Evolutionary conservation across 92 coral and sea anemone genomes (phyloP).

Genomic region (Pocillopora grandis): DNA sequence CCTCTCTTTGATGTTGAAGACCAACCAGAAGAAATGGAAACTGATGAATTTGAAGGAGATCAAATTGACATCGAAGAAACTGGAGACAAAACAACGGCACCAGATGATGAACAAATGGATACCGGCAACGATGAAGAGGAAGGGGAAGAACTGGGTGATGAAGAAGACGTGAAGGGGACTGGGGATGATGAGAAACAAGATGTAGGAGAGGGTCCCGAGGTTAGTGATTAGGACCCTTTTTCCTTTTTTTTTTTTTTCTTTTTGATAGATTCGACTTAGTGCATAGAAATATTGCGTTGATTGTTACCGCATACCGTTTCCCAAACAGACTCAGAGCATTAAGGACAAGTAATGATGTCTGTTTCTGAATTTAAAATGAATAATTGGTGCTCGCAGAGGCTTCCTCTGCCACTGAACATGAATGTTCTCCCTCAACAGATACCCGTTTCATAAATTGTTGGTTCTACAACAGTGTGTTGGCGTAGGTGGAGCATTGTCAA

Average conservation of each 20-base stretch:
- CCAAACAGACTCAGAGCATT: too few relatives aligned
- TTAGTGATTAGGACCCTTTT: conserved; percentile 4
- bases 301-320: too few relatives aligned
- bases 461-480: too few relatives aligned
- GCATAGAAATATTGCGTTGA: too few relatives aligned
- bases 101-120: conserved; percentile 35
- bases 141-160: conserved; percentile 1
- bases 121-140: conserved; percentile 22
- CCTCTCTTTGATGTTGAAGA: neutral
- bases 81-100: conserved; percentile 26
- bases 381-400: too few relatives aligned
- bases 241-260: neutral
- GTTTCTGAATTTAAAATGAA: too few relatives aligned
- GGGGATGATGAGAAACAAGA: conserved; percentile 44
- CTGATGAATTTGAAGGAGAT: conserved; percentile 27
- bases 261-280: too few relatives aligned
- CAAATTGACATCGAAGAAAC: conserved; percentile 47
- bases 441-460: too few relatives aligned
- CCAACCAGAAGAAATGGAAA: conserved; percentile 39
- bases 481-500: too few relatives aligned
- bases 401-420: too few relatives aligned
- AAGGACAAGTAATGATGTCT: too few relatives aligned
- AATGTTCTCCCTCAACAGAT: too few relatives aligned
- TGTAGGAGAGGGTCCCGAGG: conserved; percentile 59
- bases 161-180: conserved; percentile 13